These are phyloP conservation scores for Nemopilema nomurai DNA, from an alignment of 30 jellyfish, hydroid and myxozoan species.

Conservation along the genomic window DNA sequence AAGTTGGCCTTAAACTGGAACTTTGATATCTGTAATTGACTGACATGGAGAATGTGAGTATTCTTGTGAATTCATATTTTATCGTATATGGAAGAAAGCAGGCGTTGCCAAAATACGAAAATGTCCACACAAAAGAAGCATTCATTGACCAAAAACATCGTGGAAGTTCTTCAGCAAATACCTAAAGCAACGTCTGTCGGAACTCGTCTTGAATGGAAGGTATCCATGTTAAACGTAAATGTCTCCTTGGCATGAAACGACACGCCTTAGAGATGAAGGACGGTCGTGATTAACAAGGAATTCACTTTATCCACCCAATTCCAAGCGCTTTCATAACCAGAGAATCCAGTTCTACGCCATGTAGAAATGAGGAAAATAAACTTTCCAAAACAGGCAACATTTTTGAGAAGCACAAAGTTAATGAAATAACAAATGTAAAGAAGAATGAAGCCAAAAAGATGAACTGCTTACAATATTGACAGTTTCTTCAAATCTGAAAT, in stretches of 20 bases:
- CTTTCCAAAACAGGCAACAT: background rate
- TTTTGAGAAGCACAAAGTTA: background rate
- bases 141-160: background rate
- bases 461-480: no score
- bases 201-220: background rate
- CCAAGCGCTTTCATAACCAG: conserved; percentile 4
- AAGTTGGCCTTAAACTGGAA: background rate
- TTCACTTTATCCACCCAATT: conserved; percentile 32
- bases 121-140: background rate
- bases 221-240: background rate
- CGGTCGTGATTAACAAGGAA: conserved; percentile 39
- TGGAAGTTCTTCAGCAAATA: no score
- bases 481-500: no score
- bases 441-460: no score
- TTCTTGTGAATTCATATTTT: background rate
- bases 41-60: background rate
- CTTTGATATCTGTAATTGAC: background rate
- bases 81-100: background rate
- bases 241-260: conserved; percentile 44
- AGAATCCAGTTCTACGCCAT: conserved; percentile 27
- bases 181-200: background rate
- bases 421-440: no score
- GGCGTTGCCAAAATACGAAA: background rate
- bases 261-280: conserved; percentile 1
- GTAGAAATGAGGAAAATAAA: conserved; percentile 31